Base-by-base conservation (phyloP, 2,797 vertebrate species). In the Fistularia tabacaria region DNA sequence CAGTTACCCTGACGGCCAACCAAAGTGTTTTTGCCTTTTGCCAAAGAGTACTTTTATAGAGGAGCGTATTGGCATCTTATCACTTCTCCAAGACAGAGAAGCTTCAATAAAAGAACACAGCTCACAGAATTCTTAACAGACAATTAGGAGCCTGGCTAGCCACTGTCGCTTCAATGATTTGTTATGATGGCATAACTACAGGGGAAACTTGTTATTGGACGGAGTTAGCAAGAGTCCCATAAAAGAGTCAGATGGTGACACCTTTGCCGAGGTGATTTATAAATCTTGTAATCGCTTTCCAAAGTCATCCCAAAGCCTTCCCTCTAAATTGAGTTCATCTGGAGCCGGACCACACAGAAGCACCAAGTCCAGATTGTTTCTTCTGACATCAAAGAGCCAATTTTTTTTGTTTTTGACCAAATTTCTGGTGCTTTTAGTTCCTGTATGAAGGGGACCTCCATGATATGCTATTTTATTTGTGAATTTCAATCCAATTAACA, bases 21-120 rank as follows among this genome's bases (percentile, higher is more conserved):
- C 82, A 83, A 88, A 90, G 87, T 90, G 87, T 89, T 89, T 86
- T 80, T 84, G 79, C 82, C 76, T 87, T 82, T 83, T 87, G 88
- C 88, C 88, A 92, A 88, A 85, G 84, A 88, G 82, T 88, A 88
- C 86, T 90, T 90, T 90, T 88, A 89, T 84, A 88, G 85, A 87
- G 80, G 84, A 82, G 81, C 74, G 81, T 79, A 84, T 85, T 85
- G 86, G 82, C 85, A 88, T 89, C 89, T 86, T 85, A 88, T 91
- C 87, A 80, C 80, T 84, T 87, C 80, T 85, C 85, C 87, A 86
- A 87, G 83, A 87, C 87, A 84, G 86, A 85, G 80, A 82, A 60
- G 77, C 85, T 87, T 90, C 87, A 86, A 89, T 89, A 90, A 88
- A 86, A 84, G 80, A 88, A 83, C 72, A 76, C 80, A 79, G 81